A percentile compares a stretch with the other conserved stretches of the same genome.
phyloP scores from a whole-genome alignment of 2,888 invertebrate species.

The Epinotia brunnichana region DNA sequence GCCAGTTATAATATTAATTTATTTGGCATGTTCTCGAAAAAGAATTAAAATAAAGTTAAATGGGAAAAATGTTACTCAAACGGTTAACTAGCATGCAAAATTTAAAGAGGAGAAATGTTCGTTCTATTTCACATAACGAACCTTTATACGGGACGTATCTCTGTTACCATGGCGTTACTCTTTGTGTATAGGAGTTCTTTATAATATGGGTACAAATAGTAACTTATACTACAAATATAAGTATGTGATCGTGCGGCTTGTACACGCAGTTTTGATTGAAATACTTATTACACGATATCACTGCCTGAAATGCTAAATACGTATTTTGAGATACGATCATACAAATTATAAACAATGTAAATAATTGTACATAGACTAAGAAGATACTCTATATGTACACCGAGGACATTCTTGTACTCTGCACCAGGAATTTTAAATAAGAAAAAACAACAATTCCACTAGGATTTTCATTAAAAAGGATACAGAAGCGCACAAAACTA shows the following conservation, averaged over 20 bases:
- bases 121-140: not conserved
- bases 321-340: not conserved
- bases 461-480: constrained; percentile 29
- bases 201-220: too few relatives aligned
- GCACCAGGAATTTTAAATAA: constrained; percentile 11
- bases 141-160: not conserved
- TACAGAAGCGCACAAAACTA: constrained; percentile 22
- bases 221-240: too few relatives aligned
- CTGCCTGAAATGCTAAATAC: not conserved
- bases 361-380: too few relatives aligned
- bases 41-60: not conserved
- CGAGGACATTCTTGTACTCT: constrained; percentile 1
- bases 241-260: too few relatives aligned
- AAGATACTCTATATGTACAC: not conserved
- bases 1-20: not conserved
- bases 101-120: not conserved
- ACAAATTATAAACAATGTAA: not conserved
- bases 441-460: constrained; percentile 2
- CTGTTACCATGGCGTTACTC: too few relatives aligned
- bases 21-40: not conserved
- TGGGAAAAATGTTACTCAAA: not conserved
- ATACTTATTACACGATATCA: too few relatives aligned
- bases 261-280: too few relatives aligned
- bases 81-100: not conserved
- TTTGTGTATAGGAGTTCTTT: too few relatives aligned